Percentiles rank a stretch among this genome's conserved stretches.
These are phyloP conservation scores for Sardina pilchardus DNA, from an alignment of 2,113 vertebrate species.

Conservation along the genomic window DNA sequence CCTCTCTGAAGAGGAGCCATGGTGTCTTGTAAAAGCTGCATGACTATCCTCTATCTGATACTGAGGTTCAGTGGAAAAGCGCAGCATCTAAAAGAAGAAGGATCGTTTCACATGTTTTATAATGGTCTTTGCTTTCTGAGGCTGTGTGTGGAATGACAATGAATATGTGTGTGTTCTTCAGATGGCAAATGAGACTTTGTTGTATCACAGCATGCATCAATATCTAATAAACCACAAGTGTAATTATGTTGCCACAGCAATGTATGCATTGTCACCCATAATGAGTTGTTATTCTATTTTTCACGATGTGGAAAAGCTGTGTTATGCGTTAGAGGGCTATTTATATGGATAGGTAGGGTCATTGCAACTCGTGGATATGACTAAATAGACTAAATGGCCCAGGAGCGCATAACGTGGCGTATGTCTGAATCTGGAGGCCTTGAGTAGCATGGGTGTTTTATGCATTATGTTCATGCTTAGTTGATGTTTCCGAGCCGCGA, in stretches of 20 bases:
- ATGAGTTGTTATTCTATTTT: conserved; percentile 17
- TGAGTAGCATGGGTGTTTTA: conserved; percentile 55
- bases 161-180: neutral
- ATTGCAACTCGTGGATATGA: conserved; percentile 61
- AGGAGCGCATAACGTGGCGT: neutral
- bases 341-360: conserved; percentile 51
- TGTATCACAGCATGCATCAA: conserved; percentile 12
- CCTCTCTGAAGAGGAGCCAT: conserved; percentile 30
- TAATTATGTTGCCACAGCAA: neutral
- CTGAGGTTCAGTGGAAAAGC: conserved; percentile 29
- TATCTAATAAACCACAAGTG: conserved; percentile 22
- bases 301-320: conserved; percentile 19
- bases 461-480: conserved; percentile 63
- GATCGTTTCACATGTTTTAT: conserved; percentile 2
- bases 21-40: conserved; percentile 37
- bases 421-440: neutral
- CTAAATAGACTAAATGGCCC: conserved; percentile 50
- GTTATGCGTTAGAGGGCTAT: conserved; percentile 46
- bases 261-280: conserved; percentile 17
- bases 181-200: neutral
- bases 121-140: conserved; percentile 6
- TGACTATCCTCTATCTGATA: conserved; percentile 28
- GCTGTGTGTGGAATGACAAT: conserved; percentile 12
- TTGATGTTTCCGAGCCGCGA: conserved; percentile 61
- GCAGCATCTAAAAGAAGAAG: conserved; percentile 23